Percentiles rank a stretch among this genome's conserved stretches.
phyloP scores from a whole-genome alignment of 2,113 vertebrate genomes.

The Opisthocomus hoazin region DNA sequence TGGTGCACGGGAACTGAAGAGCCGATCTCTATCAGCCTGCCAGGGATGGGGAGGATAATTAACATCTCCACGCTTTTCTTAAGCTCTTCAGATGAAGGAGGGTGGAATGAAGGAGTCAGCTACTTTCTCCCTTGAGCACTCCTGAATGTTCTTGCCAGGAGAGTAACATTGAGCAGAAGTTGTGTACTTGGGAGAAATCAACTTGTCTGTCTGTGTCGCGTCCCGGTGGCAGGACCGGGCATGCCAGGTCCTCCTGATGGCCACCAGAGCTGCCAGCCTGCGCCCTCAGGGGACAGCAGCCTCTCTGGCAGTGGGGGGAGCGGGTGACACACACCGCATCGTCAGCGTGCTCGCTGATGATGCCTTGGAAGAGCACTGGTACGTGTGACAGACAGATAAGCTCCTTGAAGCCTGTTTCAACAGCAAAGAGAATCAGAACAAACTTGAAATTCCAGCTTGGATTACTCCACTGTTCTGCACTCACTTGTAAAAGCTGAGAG shows the following conservation, averaged over 20 bases:
- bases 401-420: not conserved
- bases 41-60: not conserved
- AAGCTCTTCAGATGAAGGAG: not conserved
- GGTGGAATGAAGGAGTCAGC: not conserved
- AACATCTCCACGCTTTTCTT: not conserved
- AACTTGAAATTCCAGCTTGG: not conserved
- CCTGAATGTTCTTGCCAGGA: accelerated
- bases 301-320: not conserved
- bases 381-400: not conserved
- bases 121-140: not conserved
- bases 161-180: accelerated
- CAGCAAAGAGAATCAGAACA: not conserved
- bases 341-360: accelerated
- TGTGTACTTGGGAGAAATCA: accelerated
- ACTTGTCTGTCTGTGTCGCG: accelerated
- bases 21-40: not conserved
- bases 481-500: not conserved
- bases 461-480: accelerated
- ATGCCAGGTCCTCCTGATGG: accelerated
- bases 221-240: not conserved
- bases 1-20: accelerated
- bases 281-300: too few species aligned
- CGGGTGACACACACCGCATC: accelerated
- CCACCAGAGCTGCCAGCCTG: not conserved
- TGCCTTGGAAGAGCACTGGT: accelerated